A percentile compares a stretch with the other conserved stretches of the same genome.
These are phyloP conservation scores for Pseudonaja textilis DNA, from an alignment of 2,113 vertebrate genomes.

Conservation along the genomic window DNA sequence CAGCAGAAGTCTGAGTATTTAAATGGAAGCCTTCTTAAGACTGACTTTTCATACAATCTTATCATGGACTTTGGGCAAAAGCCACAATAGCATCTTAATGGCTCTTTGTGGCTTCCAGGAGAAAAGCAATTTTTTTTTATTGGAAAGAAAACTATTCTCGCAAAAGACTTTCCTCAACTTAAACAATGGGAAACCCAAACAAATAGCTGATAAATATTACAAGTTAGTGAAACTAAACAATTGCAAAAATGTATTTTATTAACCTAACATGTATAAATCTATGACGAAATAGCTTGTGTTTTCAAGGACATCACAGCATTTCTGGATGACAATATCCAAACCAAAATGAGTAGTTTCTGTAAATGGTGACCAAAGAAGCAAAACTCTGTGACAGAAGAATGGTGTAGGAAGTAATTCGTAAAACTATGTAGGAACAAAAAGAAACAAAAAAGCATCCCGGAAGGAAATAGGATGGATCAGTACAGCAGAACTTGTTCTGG, in stretches of 20 bases:
- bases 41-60: neutral
- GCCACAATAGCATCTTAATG: neutral
- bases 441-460: neutral
- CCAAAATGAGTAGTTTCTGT: conserved; percentile 24
- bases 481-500: neutral
- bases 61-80: neutral
- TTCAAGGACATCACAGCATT: conserved; percentile 10
- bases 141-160: conserved; percentile 8
- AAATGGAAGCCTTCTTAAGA: neutral
- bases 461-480: neutral
- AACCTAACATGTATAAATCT: neutral
- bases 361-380: conserved; percentile 3
- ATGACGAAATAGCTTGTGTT: neutral
- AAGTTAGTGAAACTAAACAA: conserved; percentile 10
- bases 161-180: conserved; percentile 1
- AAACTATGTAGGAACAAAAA: neutral
- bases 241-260: conserved; percentile 7
- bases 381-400: neutral
- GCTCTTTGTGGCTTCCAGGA: conserved; percentile 5
- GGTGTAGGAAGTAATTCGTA: neutral
- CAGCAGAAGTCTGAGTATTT: neutral
- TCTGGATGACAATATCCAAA: conserved; percentile 11
- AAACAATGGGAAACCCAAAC: conserved; percentile 4
- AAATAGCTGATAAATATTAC: neutral
- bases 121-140: conserved; percentile 8